Conservation (phyloP, 2,113 vertebrate species). For the human (Homo sapiens) region DNA sequence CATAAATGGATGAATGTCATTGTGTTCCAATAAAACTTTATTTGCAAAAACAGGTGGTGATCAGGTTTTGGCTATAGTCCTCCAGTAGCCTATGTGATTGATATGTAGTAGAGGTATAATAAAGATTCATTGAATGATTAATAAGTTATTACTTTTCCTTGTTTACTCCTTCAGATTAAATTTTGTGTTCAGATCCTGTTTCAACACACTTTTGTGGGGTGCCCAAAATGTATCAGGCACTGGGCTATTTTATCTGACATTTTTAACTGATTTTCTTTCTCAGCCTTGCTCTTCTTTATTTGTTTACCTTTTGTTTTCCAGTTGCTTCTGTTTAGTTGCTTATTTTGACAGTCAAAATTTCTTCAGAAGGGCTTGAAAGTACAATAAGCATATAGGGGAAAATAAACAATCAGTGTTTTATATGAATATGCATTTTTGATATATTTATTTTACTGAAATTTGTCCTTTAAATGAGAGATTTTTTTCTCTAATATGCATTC, state of each 20-base stretch:
- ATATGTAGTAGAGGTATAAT: neutral
- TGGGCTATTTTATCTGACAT: neutral
- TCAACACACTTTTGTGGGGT: neutral
- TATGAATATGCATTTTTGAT: conserved; percentile 48
- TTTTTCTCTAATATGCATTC: neutral
- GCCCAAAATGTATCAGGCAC: neutral
- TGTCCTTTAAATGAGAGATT: conserved; percentile 17
- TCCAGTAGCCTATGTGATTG: neutral
- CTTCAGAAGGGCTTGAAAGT: conserved; percentile 5
- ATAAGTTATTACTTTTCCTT: neutral
- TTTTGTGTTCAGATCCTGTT: neutral
- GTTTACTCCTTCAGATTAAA: neutral
- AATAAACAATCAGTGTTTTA: conserved; percentile 54
- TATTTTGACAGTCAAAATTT: conserved; percentile 62
- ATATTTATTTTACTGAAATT: conserved; percentile 55
- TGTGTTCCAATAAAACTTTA: conserved; percentile 26
- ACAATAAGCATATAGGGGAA: conserved; percentile 41
- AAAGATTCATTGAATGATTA: neutral
- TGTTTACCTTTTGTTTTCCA: conserved; percentile 18
- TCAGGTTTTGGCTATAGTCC: neutral
- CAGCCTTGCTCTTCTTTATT: neutral
- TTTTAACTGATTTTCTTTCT: neutral
- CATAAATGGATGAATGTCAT: neutral
- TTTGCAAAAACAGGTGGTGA: neutral
- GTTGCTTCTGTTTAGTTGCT: conserved; percentile 46